Evolutionary conservation across 2,888 invertebrate species (phyloP).

Genomic region (Drosophila picticornis): DNA sequence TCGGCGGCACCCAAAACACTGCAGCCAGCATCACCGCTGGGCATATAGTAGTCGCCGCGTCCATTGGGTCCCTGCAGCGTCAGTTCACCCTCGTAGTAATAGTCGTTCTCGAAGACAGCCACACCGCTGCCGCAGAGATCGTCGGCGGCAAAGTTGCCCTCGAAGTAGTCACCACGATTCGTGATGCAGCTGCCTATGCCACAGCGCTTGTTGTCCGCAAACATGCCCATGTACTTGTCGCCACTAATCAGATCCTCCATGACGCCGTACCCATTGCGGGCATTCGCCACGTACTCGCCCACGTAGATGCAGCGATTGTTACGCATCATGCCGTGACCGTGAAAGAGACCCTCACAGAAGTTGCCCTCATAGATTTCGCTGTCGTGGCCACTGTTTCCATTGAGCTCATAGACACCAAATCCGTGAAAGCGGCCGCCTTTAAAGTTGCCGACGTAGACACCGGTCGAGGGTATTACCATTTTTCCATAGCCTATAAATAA

Average conservation of each 20-base stretch:
- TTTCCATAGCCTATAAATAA: slow-evolving; percentile 81
- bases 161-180: slow-evolving; percentile 95
- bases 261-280: slow-evolving; percentile 94
- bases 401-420: slow-evolving; percentile 88
- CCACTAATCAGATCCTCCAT: slow-evolving; percentile 94
- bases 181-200: slow-evolving; percentile 95
- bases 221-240: slow-evolving; percentile 95
- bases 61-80: slow-evolving; percentile 92
- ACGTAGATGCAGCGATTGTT: slow-evolving; percentile 94
- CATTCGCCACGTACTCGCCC: slow-evolving; percentile 94
- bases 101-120: slow-evolving; percentile 95
- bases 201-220: slow-evolving; percentile 93
- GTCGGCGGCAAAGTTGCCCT: slow-evolving; percentile 93
- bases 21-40: slow-evolving; percentile 88
- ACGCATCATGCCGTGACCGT: slow-evolving; percentile 94
- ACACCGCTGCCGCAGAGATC: slow-evolving; percentile 93
- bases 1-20: slow-evolving; percentile 29
- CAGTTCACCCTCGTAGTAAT: slow-evolving; percentile 95
- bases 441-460: slow-evolving; percentile 90
- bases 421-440: slow-evolving; percentile 93
- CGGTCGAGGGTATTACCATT: slow-evolving; percentile 85
- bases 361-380: slow-evolving; percentile 95
- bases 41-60: slow-evolving; percentile 92
- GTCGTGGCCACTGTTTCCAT: slow-evolving; percentile 89
- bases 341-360: slow-evolving; percentile 93